Conservation (phyloP, 2,113 vertebrate species). For the Corapipo altera region DNA sequence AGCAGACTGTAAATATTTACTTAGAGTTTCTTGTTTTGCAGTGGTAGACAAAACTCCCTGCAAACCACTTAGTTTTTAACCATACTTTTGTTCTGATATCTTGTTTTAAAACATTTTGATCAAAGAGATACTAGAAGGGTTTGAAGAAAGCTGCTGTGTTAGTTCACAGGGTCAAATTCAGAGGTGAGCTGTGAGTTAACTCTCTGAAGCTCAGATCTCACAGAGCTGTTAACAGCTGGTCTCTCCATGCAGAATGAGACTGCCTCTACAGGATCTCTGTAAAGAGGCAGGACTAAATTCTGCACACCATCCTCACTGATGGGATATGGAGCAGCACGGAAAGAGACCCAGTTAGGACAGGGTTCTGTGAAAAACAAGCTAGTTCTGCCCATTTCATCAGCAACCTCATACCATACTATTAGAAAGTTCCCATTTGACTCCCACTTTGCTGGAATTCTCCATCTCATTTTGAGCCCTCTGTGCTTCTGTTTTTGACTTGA, state of each 20-base stretch:
- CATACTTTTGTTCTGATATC: background rate
- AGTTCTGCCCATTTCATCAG: background rate
- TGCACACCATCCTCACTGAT: rapidly evolving
- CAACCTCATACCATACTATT: background rate
- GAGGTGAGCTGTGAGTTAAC: background rate
- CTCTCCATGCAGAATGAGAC: background rate
- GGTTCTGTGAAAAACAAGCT: background rate
- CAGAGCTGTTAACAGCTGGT: background rate
- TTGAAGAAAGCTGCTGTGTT: background rate
- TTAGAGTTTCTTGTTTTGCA: constrained; percentile 15
- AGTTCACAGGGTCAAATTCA: background rate
- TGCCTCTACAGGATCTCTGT: background rate
- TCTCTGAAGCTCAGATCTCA: background rate
- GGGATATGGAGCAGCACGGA: rapidly evolving
- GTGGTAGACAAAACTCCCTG: background rate
- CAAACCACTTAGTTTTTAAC: background rate
- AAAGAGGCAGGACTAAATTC: background rate
- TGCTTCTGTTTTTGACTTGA: background rate
- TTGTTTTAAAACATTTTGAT: background rate
- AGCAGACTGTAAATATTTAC: constrained; percentile 31
- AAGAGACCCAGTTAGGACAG: background rate
- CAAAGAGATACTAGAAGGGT: background rate
- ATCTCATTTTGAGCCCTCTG: background rate
- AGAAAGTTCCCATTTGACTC: background rate
- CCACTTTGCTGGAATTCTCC: background rate